Evolutionary conservation across 2,797 vertebrate genomes (phyloP).

Genomic region (Lepilemur septentrionalis): DNA sequence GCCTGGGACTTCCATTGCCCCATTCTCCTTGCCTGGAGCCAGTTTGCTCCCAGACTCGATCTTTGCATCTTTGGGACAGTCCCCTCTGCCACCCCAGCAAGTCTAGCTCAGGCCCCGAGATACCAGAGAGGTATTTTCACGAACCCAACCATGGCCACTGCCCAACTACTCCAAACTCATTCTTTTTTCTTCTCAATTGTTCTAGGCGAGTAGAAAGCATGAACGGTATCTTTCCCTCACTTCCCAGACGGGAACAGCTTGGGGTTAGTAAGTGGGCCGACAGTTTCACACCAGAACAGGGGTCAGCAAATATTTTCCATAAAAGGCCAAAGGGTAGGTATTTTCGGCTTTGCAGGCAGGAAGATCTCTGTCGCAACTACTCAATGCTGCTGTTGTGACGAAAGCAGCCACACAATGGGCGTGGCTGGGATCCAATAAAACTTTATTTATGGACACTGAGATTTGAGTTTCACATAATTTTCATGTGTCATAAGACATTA

Average conservation of each 20-base stretch:
- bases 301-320: not conserved
- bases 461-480: not conserved
- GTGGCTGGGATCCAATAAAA: not conserved
- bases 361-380: not conserved
- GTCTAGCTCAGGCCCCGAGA: not conserved
- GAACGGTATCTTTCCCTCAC: not conserved
- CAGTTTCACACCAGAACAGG: not conserved
- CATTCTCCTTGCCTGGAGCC: not conserved
- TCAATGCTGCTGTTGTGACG: accelerated
- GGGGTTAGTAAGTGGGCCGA: not conserved
- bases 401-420: not conserved
- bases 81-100: not conserved
- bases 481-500: not conserved
- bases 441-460: not conserved
- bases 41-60: not conserved
- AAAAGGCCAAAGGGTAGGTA: not conserved
- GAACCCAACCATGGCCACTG: not conserved
- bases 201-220: not conserved
- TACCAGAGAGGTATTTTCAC: not conserved
- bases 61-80: not conserved
- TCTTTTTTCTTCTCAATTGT: not conserved
- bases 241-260: not conserved
- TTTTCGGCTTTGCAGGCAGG: not conserved
- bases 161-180: not conserved
- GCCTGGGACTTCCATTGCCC: not conserved